Percentiles rank a stretch among this genome's conserved stretches.
phyloP scores from a whole-genome alignment of 2,888 invertebrate species.

The Pandemis cinnamomeana region DNA sequence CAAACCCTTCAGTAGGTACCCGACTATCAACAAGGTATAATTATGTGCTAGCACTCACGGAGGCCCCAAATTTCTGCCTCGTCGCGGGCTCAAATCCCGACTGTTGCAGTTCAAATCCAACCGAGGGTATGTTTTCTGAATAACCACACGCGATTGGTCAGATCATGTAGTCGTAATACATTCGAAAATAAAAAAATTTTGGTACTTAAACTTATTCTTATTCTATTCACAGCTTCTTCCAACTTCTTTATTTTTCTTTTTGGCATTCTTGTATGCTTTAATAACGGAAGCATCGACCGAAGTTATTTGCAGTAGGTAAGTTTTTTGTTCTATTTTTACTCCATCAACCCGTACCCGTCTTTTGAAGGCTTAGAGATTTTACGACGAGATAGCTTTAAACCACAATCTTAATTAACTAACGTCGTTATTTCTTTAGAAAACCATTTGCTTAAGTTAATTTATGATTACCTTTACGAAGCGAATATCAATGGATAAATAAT shows the following conservation, averaged over 20 bases:
- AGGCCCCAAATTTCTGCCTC: conserved; percentile 94
- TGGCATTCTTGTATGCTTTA: too few relatives aligned
- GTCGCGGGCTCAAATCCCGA: conserved; percentile 95
- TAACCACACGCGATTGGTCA: conserved; percentile 67
- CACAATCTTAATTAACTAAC: conserved; percentile 14
- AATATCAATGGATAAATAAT: conserved; percentile 24
- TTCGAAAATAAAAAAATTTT: neutral
- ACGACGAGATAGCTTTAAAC: neutral
- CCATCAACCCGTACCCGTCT: neutral
- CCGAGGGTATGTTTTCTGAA: conserved; percentile 90
- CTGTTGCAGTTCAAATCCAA: conserved; percentile 95
- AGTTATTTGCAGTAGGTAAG: neutral
- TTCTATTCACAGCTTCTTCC: too few relatives aligned
- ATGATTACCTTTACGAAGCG: conserved; percentile 9
- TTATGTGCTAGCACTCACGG: conserved; percentile 84
- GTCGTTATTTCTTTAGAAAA: conserved; percentile 3
- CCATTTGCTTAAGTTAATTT: neutral
- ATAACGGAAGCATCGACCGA: too few relatives aligned
- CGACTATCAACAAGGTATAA: conserved; percentile 55
- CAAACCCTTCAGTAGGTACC: conserved; percentile 35
- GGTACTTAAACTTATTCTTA: too few relatives aligned
- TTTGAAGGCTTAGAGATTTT: neutral
- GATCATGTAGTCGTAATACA: conserved; percentile 52
- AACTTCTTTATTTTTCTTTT: too few relatives aligned
- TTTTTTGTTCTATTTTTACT: too few relatives aligned